phyloP scores from a whole-genome alignment of 1,140 invertebrate genomes.

The Sarcophaga bullata region DNA sequence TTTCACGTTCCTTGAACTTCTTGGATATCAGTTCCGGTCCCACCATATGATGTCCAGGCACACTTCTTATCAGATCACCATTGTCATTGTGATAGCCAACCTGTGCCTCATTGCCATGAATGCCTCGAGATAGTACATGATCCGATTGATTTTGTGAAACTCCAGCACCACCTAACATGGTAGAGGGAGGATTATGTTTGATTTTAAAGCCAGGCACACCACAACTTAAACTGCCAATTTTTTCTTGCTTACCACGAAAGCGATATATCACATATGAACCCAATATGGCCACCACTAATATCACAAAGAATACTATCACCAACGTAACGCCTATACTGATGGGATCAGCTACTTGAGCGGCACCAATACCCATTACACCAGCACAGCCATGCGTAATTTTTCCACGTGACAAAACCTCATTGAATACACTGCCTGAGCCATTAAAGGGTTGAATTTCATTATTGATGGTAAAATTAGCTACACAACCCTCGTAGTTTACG shows the following conservation, averaged over 20 bases:
- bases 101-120: slow-evolving; percentile 63
- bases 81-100: slow-evolving; percentile 74
- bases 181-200: slow-evolving; percentile 74
- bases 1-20: slow-evolving; percentile 88
- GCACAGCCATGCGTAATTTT: slow-evolving; percentile 76
- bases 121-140: slow-evolving; percentile 68
- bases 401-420: slow-evolving; percentile 74
- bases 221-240: slow-evolving; percentile 70
- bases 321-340: slow-evolving; percentile 90
- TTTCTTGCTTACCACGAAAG: slow-evolving; percentile 84
- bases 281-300: slow-evolving; percentile 86
- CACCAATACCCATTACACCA: slow-evolving; percentile 77
- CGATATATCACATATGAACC: slow-evolving; percentile 91
- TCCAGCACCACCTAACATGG: slow-evolving; percentile 69
- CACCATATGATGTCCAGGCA: slow-evolving; percentile 75
- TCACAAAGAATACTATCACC: slow-evolving; percentile 93
- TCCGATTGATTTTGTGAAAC: slow-evolving; percentile 69
- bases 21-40: slow-evolving; percentile 84
- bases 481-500: slow-evolving; percentile 83
- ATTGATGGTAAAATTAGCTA: slow-evolving; percentile 90
- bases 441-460: slow-evolving; percentile 89
- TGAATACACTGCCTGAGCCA: slow-evolving; percentile 83
- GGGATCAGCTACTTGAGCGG: slow-evolving; percentile 82
- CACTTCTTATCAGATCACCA: slow-evolving; percentile 74
- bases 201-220: slow-evolving; percentile 70